Percentiles rank a stretch among this genome's conserved stretches.
These are phyloP conservation scores for Agriopis marginaria DNA, from an alignment of 2,888 invertebrate genomes.

Conservation along the genomic window DNA sequence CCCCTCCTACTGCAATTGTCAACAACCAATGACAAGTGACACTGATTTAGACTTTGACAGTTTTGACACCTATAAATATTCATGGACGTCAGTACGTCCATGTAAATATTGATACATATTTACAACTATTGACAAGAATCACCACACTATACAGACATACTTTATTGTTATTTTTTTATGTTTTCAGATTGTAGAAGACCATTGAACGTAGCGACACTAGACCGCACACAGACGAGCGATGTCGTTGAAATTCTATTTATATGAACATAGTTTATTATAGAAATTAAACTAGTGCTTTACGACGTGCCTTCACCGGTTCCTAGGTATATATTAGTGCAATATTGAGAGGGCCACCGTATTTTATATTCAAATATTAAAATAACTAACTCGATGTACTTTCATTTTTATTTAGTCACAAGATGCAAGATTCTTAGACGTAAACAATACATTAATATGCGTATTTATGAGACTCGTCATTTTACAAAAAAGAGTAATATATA, in stretches of 20 bases:
- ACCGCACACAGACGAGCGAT: slow-evolving; percentile 46
- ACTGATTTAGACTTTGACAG: too few relatives aligned
- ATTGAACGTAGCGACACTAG: slow-evolving; percentile 48
- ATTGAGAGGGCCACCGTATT: slow-evolving; percentile 52
- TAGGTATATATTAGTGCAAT: slow-evolving; percentile 66
- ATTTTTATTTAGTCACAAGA: slow-evolving; percentile 40
- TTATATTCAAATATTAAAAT: slow-evolving; percentile 26
- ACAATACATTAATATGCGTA: background rate
- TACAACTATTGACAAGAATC: too few relatives aligned
- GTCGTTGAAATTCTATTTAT: slow-evolving; percentile 48
- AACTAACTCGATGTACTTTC: slow-evolving; percentile 25
- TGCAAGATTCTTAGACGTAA: slow-evolving; percentile 25
- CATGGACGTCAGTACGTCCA: too few relatives aligned
- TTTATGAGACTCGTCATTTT: background rate
- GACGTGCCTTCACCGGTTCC: slow-evolving; percentile 76
- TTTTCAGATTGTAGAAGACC: slow-evolving; percentile 48
- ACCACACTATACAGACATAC: too few relatives aligned
- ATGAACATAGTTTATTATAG: slow-evolving; percentile 43
- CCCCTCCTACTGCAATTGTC: too few relatives aligned
- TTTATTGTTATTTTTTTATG: background rate
- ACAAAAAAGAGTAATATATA: background rate
- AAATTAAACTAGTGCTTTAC: slow-evolving; percentile 56
- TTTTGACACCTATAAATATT: too few relatives aligned
- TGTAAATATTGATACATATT: too few relatives aligned
- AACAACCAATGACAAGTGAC: too few relatives aligned